A percentile compares a stretch with the other conserved stretches of the same genome.
Evolutionary conservation across 1,140 invertebrate species (phyloP).

Genomic region (Oryctes rhinoceros): DNA sequence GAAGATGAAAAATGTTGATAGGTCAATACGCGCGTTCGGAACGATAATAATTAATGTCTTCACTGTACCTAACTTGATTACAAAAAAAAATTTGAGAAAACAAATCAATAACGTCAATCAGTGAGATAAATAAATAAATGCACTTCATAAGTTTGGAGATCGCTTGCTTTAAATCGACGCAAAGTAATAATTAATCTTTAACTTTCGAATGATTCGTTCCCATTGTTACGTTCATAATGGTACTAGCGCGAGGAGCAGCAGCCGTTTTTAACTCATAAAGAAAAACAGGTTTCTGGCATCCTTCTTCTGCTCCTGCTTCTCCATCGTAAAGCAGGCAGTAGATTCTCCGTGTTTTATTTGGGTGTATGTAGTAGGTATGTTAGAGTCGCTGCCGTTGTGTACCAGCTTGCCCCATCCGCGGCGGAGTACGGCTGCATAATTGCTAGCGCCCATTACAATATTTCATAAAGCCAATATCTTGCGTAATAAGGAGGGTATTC

Average conservation of each 20-base stretch:
- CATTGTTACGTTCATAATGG: not conserved
- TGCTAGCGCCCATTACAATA: constrained; percentile 13
- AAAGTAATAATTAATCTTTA: too few relatives aligned
- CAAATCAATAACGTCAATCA: too few relatives aligned
- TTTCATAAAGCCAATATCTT: constrained; percentile 11
- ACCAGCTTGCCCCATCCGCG: not conserved
- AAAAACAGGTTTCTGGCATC: constrained; percentile 11
- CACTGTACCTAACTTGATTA: too few relatives aligned
- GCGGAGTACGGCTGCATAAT: not conserved
- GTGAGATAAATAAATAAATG: too few relatives aligned
- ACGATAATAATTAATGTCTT: too few relatives aligned
- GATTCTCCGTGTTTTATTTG: not conserved
- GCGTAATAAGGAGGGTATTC: not conserved
- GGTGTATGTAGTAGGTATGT: not conserved
- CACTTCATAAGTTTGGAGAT: too few relatives aligned
- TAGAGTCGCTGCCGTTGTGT: not conserved
- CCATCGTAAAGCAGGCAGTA: not conserved
- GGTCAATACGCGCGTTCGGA: too few relatives aligned
- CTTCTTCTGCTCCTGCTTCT: not conserved
- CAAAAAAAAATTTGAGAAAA: too few relatives aligned
- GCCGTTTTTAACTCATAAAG: not conserved
- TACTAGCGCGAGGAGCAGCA: not conserved
- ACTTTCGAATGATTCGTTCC: not conserved
- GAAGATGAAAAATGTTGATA: too few relatives aligned
- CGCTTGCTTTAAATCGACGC: too few relatives aligned